Evolutionary conservation across 37 sponge, comb jelly and placozoan genomes (phyloP).

Genomic region (Spongilla lacustris): DNA sequence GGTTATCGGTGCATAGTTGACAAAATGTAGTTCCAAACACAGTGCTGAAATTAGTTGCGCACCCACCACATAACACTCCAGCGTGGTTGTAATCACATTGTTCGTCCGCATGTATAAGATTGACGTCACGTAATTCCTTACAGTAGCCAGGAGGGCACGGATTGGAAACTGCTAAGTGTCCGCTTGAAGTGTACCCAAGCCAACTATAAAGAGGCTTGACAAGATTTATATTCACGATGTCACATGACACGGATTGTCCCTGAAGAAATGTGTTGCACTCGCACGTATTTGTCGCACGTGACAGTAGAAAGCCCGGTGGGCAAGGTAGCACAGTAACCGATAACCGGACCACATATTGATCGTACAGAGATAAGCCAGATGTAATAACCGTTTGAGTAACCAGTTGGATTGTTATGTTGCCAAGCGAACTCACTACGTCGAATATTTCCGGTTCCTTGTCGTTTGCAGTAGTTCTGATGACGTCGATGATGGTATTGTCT

Average conservation of each 20-base stretch:
- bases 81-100: not conserved
- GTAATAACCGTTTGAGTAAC: not conserved
- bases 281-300: not conserved
- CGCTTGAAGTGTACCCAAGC: not conserved
- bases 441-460: not conserved
- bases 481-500: not conserved
- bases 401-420: not conserved
- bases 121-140: not conserved
- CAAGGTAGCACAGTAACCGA: not conserved
- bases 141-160: not conserved
- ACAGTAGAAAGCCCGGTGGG: not conserved
- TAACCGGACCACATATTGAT: not conserved
- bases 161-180: not conserved
- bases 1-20: not conserved
- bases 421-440: not conserved
- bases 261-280: not conserved
- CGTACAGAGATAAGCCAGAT: not conserved
- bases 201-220: not conserved
- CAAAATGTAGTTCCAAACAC: not conserved
- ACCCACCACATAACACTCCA: not conserved
- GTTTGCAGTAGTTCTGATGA: not conserved
- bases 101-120: not conserved
- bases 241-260: not conserved
- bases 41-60: not conserved
- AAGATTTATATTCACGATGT: not conserved